Percentiles rank a stretch among this genome's conserved stretches.
These are phyloP conservation scores for Scopus umbretta DNA, from an alignment of 2,113 vertebrate genomes.

Conservation along the genomic window DNA sequence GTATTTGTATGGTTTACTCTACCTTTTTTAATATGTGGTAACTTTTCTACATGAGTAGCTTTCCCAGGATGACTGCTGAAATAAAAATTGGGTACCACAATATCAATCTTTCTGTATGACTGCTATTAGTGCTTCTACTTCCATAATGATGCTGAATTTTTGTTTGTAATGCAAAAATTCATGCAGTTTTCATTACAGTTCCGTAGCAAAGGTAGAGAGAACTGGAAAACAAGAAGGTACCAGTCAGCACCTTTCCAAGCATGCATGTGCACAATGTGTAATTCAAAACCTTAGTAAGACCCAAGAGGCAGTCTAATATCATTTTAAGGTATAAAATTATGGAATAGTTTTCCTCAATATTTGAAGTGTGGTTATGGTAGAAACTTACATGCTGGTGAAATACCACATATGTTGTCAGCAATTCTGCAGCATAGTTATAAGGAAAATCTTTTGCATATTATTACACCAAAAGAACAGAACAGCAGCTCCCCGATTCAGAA, in stretches of 20 bases:
- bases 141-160: background rate
- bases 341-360: background rate
- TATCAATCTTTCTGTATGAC: background rate
- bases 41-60: background rate
- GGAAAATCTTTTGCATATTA: background rate
- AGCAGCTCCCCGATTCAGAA: background rate
- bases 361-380: background rate
- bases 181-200: background rate
- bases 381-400: background rate
- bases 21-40: background rate
- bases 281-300: background rate
- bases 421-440: background rate
- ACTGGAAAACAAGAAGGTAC: background rate
- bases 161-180: background rate
- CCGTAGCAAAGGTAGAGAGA: background rate
- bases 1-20: background rate
- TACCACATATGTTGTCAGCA: background rate
- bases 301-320: background rate
- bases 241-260: background rate
- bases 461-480: background rate
- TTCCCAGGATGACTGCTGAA: background rate
- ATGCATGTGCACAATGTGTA: background rate
- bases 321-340: background rate
- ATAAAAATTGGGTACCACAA: background rate
- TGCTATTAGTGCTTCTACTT: background rate